phyloP scores from a whole-genome alignment of 2,797 vertebrate genomes.

The Eupleurogrammus muticus region DNA sequence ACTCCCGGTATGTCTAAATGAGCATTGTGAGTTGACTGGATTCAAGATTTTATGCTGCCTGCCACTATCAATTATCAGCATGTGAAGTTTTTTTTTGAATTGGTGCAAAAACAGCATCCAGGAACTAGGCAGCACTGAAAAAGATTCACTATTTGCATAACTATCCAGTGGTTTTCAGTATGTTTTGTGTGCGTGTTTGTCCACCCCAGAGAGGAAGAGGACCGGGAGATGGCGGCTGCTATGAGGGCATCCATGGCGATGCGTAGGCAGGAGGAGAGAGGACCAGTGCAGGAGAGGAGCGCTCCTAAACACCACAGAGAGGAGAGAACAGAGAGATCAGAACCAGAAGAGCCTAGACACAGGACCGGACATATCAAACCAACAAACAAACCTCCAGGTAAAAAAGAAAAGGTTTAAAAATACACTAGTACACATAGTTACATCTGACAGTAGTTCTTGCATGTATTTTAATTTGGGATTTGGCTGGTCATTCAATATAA shows the following conservation, averaged over 20 bases:
- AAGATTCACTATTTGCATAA: not conserved
- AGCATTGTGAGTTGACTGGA: not conserved
- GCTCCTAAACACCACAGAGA: slow-evolving; percentile 85
- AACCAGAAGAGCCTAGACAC: slow-evolving; percentile 78
- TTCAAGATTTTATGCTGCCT: not conserved
- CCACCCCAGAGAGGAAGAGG: slow-evolving; percentile 92
- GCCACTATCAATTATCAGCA: not conserved
- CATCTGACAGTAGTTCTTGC: too few relatives aligned
- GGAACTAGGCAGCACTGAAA: not conserved
- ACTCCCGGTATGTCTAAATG: slow-evolving; percentile 88
- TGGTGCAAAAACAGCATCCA: not conserved
- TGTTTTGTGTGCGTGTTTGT: slow-evolving; percentile 3
- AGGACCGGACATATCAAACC: slow-evolving; percentile 73
- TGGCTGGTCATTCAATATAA: too few relatives aligned
- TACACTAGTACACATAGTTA: too few relatives aligned
- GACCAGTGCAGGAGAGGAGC: slow-evolving; percentile 82
- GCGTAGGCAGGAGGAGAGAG: slow-evolving; percentile 87
- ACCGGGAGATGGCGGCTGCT: slow-evolving; percentile 92
- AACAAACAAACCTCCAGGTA: slow-evolving; percentile 79
- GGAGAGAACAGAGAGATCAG: slow-evolving; percentile 75
- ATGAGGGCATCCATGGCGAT: slow-evolving; percentile 89
- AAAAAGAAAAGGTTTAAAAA: not conserved
- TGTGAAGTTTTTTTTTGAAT: not conserved
- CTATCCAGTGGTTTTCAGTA: not conserved
- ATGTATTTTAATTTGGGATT: too few relatives aligned